Conservation (phyloP, 1,140 invertebrate species). For the Hyposmocoma kahamanoa region DNA sequence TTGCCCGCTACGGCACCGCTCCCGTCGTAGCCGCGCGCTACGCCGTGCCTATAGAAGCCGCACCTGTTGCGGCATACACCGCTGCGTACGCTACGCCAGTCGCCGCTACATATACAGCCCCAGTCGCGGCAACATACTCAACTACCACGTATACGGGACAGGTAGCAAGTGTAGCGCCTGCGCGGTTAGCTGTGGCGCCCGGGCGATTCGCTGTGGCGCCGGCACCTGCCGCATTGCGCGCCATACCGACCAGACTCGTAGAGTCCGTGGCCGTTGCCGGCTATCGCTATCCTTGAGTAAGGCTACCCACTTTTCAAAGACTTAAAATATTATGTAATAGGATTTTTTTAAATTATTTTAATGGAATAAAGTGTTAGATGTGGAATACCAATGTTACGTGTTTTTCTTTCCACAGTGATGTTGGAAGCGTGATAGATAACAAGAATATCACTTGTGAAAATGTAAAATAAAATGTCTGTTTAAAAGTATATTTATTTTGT, state of each 20-base stretch:
- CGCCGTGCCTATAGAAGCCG: constrained; percentile 15
- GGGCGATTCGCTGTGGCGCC: constrained; percentile 4
- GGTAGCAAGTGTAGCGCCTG: constrained; percentile 20
- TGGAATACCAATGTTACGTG: too few species aligned
- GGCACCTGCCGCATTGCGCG: constrained; percentile 15
- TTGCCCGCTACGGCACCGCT: constrained; percentile 16
- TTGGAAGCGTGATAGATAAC: too few species aligned
- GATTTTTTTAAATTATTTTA: not conserved
- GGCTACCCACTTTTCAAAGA: constrained; percentile 39
- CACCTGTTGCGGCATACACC: constrained; percentile 15
- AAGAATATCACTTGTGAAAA: too few species aligned
- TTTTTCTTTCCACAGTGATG: too few species aligned
- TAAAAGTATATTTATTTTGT: too few species aligned
- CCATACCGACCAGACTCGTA: constrained; percentile 43
- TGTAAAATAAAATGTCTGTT: too few species aligned
- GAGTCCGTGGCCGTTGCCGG: constrained; percentile 33
- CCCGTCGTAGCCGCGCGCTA: constrained; percentile 22
- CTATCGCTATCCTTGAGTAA: constrained; percentile 48
- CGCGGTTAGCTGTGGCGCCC: constrained; percentile 21
- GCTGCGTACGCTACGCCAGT: constrained; percentile 16
- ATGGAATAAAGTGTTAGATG: too few species aligned
- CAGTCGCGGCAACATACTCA: constrained; percentile 13
- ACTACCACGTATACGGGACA: constrained; percentile 25
- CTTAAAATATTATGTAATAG: constrained; percentile 28
- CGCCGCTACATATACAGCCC: constrained; percentile 23